phyloP scores from a whole-genome alignment of 2,888 invertebrate genomes.

The Drosophila recens region DNA sequence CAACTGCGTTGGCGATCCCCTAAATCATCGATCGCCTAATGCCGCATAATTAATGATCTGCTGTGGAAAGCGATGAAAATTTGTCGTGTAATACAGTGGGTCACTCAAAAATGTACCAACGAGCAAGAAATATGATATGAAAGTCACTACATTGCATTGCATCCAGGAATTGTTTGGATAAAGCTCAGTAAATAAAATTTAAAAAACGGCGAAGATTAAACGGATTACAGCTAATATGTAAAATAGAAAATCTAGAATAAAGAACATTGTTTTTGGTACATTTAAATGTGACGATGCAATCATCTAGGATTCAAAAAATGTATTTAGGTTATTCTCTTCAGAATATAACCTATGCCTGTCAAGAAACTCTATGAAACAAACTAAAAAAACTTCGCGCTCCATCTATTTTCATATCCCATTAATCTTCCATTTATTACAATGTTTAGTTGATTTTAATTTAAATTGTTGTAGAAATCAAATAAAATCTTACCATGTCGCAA shows the following conservation, averaged over 20 bases:
- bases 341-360: neutral
- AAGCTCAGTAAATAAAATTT: neutral
- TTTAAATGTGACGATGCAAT: no score
- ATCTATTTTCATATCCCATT: no score
- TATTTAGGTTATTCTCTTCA: no score
- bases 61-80: constrained; percentile 58
- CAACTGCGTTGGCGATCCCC: constrained; percentile 67
- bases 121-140: neutral
- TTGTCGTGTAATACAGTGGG: constrained; percentile 50
- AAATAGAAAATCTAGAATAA: neutral
- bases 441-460: constrained; percentile 54
- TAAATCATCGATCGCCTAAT: constrained; percentile 47
- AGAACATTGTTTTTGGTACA: no score
- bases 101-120: constrained; percentile 11
- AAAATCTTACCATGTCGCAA: constrained; percentile 62
- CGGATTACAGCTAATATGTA: neutral
- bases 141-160: neutral
- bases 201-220: neutral
- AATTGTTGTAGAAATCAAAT: constrained; percentile 44
- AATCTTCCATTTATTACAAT: no score
- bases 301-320: no score
- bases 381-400: neutral
- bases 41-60: constrained; percentile 71
- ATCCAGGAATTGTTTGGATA: neutral
- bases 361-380: neutral